Conservation (phyloP, 2,888 invertebrate species). For the Pomacea canaliculata region DNA sequence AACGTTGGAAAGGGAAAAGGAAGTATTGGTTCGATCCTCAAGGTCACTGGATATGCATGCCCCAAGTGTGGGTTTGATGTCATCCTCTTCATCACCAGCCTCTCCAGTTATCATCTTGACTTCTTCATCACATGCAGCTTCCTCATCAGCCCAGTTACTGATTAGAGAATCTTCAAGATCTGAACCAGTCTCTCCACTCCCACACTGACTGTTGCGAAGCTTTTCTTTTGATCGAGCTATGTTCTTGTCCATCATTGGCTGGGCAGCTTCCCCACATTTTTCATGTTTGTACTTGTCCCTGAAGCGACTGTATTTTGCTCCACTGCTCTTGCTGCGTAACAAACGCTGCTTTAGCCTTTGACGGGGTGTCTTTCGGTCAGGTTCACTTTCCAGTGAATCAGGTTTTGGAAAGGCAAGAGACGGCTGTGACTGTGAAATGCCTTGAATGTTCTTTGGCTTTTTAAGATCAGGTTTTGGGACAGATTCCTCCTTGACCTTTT, state of each 20-base stretch:
- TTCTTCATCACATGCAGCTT: conserved; percentile 61
- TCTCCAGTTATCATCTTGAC: conserved; percentile 61
- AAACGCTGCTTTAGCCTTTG: conserved; percentile 34
- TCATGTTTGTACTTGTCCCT: conserved; percentile 41
- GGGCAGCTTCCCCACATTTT: conserved; percentile 24
- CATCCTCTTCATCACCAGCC: conserved; percentile 51
- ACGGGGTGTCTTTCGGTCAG: conserved; percentile 19
- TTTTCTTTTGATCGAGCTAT: conserved; percentile 24
- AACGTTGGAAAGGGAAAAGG: conserved; percentile 29
- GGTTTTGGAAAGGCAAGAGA: conserved; percentile 26
- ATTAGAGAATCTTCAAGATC: conserved; percentile 50
- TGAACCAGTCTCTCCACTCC: conserved; percentile 45
- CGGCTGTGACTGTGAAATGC: conserved; percentile 42
- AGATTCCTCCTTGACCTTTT: conserved; percentile 28
- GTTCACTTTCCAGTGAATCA: conserved; percentile 28
- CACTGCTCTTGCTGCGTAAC: conserved; percentile 41
- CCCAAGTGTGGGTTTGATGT: conserved; percentile 38
- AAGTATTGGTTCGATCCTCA: conserved; percentile 38
- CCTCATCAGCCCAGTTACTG: conserved; percentile 61
- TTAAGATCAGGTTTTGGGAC: background rate
- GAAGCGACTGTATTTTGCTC: conserved; percentile 45
- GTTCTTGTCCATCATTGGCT: conserved; percentile 28
- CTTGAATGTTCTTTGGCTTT: conserved; percentile 1
- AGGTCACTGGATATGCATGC: conserved; percentile 39
- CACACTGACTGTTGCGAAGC: conserved; percentile 21